phyloP scores from a whole-genome alignment of 2,888 invertebrate genomes.

The Nebria brevicollis region DNA sequence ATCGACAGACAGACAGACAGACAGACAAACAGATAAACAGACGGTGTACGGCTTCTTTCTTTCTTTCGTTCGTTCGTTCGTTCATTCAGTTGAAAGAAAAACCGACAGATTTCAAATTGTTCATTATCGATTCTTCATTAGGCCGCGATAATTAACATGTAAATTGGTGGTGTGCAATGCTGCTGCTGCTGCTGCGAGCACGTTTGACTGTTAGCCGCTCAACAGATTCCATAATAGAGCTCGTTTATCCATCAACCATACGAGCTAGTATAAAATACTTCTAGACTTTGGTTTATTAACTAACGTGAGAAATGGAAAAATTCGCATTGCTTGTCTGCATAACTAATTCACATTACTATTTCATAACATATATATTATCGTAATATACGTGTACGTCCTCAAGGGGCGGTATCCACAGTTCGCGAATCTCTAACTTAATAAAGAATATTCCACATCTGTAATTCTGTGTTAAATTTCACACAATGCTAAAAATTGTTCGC shows the following conservation, averaged over 20 bases:
- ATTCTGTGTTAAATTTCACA: not conserved
- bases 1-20: not conserved
- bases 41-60: not conserved
- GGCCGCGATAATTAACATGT: conserved; percentile 19
- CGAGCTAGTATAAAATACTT: no score
- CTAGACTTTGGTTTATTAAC: not conserved
- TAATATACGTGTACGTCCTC: not conserved
- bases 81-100: not conserved
- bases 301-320: not conserved
- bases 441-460: not conserved
- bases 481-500: not conserved
- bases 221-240: no score
- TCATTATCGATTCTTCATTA: conserved; percentile 18
- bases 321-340: not conserved
- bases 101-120: conserved; percentile 22
- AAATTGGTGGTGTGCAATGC: not conserved
- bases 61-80: not conserved
- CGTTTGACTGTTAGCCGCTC: not conserved
- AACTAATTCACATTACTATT: not conserved
- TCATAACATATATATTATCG: not conserved
- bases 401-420: not conserved
- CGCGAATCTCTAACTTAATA: not conserved
- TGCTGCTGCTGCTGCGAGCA: not conserved
- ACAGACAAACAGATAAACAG: not conserved
- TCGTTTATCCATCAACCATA: no score